Percentiles rank a stretch among this genome's conserved stretches.
These are phyloP conservation scores for Andrena camellia DNA, from an alignment of 2,888 invertebrate species.

Conservation along the genomic window DNA sequence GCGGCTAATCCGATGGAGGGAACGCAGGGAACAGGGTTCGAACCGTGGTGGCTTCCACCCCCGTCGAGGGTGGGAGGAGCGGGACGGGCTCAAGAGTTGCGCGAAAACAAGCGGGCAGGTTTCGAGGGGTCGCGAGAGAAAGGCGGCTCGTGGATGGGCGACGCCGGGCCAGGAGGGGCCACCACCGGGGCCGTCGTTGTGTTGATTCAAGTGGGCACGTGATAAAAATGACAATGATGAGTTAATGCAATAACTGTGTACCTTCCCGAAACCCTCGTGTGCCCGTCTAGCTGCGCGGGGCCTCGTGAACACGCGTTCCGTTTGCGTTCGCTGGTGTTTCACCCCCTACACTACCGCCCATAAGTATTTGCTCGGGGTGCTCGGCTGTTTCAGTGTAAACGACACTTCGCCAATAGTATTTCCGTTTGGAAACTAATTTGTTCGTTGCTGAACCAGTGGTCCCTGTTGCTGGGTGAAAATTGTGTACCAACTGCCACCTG, in stretches of 20 bases:
- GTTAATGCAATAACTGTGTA: constrained; percentile 85
- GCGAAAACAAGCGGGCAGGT: constrained; percentile 75
- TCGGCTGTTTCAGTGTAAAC: background rate
- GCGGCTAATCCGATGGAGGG: constrained; percentile 79
- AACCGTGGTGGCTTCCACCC: constrained; percentile 26
- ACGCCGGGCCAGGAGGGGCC: constrained; percentile 34
- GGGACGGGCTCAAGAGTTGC: constrained; percentile 76
- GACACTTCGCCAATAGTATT: background rate
- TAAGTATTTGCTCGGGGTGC: constrained; percentile 15
- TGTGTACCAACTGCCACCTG: too few relatives aligned
- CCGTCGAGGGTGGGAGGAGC: background rate
- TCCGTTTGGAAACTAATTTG: background rate
- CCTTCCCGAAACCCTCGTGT: constrained; percentile 73
- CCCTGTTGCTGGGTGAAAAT: background rate
- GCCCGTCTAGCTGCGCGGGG: constrained; percentile 36
- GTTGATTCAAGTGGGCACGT: constrained; percentile 83
- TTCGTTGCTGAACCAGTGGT: background rate
- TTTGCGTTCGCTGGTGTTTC: constrained; percentile 38
- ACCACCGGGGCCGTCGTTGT: constrained; percentile 55
- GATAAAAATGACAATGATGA: constrained; percentile 85
- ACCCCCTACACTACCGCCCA: constrained; percentile 19
- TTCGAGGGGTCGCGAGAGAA: constrained; percentile 59
- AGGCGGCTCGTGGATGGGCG: constrained; percentile 53
- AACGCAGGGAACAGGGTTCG: constrained; percentile 54
- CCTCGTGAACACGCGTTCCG: constrained; percentile 28